A percentile compares a stretch with the other conserved stretches of the same genome.
Evolutionary conservation across 92 coral and sea anemone genomes (phyloP).

Genomic region (Montipora capitata): DNA sequence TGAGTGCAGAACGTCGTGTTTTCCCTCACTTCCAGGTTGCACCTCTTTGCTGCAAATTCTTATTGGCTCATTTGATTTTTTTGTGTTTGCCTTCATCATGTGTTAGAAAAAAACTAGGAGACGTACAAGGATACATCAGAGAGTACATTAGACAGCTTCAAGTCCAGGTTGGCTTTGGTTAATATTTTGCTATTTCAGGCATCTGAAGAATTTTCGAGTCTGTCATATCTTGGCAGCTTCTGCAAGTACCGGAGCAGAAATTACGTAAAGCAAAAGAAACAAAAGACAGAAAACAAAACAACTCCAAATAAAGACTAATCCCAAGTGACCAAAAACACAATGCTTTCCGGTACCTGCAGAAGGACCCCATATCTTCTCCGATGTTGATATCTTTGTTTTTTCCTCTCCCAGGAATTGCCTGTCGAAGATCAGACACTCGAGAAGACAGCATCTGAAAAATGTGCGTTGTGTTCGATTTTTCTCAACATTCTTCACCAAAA

Average conservation of each 20-base stretch:
- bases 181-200: not conserved
- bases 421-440: constrained; percentile 28
- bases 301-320: too few relatives aligned
- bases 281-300: too few relatives aligned
- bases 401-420: constrained; percentile 4
- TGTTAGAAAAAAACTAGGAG: constrained; percentile 59
- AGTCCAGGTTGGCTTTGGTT: constrained; percentile 25
- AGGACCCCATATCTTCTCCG: not conserved
- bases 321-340: too few relatives aligned
- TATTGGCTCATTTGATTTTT: not conserved
- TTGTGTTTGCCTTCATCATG: constrained; percentile 22
- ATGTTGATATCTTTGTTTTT: not conserved
- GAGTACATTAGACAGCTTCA: constrained; percentile 47
- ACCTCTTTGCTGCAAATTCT: not conserved
- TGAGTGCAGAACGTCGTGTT: too few relatives aligned
- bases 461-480: not conserved
- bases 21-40: too few relatives aligned
- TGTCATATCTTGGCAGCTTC: not conserved
- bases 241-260: too few relatives aligned
- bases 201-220: not conserved
- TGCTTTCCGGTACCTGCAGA: too few relatives aligned
- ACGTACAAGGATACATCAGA: constrained; percentile 29
- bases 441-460: constrained; percentile 26
- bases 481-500: too few relatives aligned
- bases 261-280: too few relatives aligned